Evolutionary conservation across 2,113 vertebrate genomes (phyloP).

Genomic region (Ondatra zibethicus): DNA sequence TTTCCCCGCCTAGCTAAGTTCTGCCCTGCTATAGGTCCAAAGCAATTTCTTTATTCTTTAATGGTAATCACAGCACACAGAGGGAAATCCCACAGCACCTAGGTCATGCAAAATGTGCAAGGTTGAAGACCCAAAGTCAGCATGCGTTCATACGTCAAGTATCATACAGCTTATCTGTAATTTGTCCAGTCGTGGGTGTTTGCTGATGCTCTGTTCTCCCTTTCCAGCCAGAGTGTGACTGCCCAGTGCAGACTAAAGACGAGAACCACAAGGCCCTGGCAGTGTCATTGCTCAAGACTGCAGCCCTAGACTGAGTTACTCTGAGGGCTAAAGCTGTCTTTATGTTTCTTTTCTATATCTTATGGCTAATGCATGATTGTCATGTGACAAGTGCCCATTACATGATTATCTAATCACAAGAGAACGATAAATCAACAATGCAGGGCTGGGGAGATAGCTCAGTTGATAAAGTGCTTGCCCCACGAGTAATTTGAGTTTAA

Average conservation of each 20-base stretch:
- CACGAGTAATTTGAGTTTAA: background rate
- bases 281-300: background rate
- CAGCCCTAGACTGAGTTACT: background rate
- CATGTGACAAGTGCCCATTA: slow-evolving; percentile 4
- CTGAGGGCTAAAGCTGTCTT: background rate
- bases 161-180: background rate
- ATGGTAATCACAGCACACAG: too few relatives aligned
- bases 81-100: too few relatives aligned
- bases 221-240: background rate
- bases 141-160: background rate
- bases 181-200: background rate
- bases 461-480: background rate
- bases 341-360: background rate
- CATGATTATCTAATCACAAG: background rate
- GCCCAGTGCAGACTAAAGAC: slow-evolving; percentile 32
- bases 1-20: too few relatives aligned
- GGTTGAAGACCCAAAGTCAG: background rate
- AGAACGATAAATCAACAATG: background rate
- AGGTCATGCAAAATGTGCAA: background rate
- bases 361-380: background rate
- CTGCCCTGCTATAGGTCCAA: too few relatives aligned
- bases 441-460: background rate
- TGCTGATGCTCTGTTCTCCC: slow-evolving; percentile 24
- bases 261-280: background rate
- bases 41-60: too few relatives aligned